Base-by-base conservation (phyloP, 2,888 invertebrate species). In the Hylaea fasciaria region DNA sequence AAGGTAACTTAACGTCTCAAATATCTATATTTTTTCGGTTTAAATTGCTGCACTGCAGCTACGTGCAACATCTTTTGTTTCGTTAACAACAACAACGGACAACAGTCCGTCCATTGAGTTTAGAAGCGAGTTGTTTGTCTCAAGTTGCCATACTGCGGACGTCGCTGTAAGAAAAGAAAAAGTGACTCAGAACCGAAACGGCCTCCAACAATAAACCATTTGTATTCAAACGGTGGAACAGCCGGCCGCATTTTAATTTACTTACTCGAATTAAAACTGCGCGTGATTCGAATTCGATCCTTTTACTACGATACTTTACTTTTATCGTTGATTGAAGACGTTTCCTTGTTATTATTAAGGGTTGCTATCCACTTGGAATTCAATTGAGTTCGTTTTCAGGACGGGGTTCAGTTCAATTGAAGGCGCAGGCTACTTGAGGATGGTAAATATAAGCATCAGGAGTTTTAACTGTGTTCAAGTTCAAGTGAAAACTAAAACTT, bases 171-270 rank as follows among this genome's bases (percentile, higher is more conserved):
- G 57, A 50, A 44, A 72, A 66, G 32, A 16, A 16, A n/a, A 22
- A 70, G 69, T 64, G 71, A 73, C 70, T 72, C 70, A 67, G 83
- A 86, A 90, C 84, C 85, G 87, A 84, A 87, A 85, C 86, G 77
- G 79, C 79, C 83, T 74, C 71, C 79, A 80, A 80, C 84, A 84
- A 85, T 85, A 86, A 83, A 89, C 83, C 86, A 90, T 92, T 92
- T 91, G 91, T 91, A 92, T 92, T 91, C 91, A 89, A 87, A 86
- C 84, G 73, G 76, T 71, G 73, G 62, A 69, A 62, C 77, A 79
- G 74, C 83, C 81, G 74, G 89, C 89, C 91, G 85, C 89, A 87
- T 89, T 91, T 92, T 92, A 92, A 92, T 92, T 91, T 92, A 92
- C 91, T 91, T 89, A 89, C 84, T 80, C 81, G 85, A 89, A 91